Conservation (phyloP, 2,888 invertebrate species). For the Thereva unica region DNA sequence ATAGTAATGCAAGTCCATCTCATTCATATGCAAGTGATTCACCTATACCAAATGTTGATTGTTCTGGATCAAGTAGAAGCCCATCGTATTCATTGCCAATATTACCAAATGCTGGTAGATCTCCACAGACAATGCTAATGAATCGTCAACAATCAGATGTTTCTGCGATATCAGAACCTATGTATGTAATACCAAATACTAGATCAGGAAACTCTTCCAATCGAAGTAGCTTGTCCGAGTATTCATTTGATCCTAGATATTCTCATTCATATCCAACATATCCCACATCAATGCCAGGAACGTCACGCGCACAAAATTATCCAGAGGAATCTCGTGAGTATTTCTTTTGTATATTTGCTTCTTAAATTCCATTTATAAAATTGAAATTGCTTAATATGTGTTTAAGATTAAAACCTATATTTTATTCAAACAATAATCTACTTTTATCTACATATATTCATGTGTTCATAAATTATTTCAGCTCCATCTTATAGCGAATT, state of each 20-base stretch:
- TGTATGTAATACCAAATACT: constrained; percentile 5
- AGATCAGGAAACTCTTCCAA: constrained; percentile 22
- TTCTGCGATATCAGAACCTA: constrained; percentile 18
- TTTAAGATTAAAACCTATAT: neutral
- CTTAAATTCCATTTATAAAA: too few species aligned
- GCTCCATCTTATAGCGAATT: constrained; percentile 58
- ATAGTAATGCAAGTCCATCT: constrained; percentile 49
- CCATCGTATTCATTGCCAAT: too few species aligned
- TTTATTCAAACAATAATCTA: neutral
- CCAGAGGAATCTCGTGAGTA: constrained; percentile 35
- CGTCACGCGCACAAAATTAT: neutral
- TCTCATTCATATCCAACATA: neutral
- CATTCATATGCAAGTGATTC: constrained; percentile 47
- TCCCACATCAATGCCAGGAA: constrained; percentile 12
- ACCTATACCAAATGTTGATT: constrained; percentile 12
- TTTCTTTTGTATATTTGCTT: neutral
- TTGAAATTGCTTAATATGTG: neutral
- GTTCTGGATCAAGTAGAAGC: constrained; percentile 9
- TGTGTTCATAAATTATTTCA: constrained; percentile 33
- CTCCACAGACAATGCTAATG: too few species aligned
- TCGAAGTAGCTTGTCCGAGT: constrained; percentile 34
- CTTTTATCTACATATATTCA: neutral
- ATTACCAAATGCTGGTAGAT: too few species aligned
- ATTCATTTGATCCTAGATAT: constrained; percentile 25
- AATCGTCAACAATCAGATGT: constrained; percentile 47